Percentiles rank a stretch among this genome's conserved stretches.
Evolutionary conservation across 2,797 vertebrate species (phyloP).

Genomic region (Neoniphon sammara): DNA sequence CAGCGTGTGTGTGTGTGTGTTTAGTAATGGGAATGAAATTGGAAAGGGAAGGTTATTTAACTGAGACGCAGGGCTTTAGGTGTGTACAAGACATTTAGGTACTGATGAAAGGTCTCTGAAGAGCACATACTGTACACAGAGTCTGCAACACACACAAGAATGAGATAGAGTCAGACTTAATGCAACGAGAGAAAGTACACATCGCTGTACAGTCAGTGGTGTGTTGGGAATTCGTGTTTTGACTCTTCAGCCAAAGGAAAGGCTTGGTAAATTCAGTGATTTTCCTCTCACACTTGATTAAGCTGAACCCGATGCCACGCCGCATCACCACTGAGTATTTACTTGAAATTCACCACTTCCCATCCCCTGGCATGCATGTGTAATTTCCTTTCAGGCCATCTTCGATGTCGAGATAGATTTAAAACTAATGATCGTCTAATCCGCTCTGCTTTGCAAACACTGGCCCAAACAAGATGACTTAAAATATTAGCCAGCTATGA

Average conservation of each 20-base stretch:
- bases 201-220: neutral
- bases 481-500: neutral
- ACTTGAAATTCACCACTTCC: constrained; percentile 5
- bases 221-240: constrained; percentile 28
- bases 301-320: neutral
- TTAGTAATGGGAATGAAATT: constrained; percentile 68
- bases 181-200: neutral
- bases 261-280: constrained; percentile 16
- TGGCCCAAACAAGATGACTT: constrained; percentile 17
- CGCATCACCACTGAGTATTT: constrained; percentile 16
- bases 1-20: constrained; percentile 56
- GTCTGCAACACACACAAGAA: constrained; percentile 20
- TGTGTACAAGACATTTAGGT: constrained; percentile 50
- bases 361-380: neutral
- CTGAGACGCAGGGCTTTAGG: constrained; percentile 39
- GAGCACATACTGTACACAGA: constrained; percentile 33
- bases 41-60: constrained; percentile 70
- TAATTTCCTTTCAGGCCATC: constrained; percentile 37
- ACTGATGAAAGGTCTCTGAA: constrained; percentile 53
- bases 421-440: constrained; percentile 38
- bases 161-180: constrained; percentile 12
- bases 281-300: constrained; percentile 32
- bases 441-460: constrained; percentile 20
- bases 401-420: constrained; percentile 36
- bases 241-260: neutral